Base-by-base conservation (phyloP, 2,888 invertebrate genomes). In the Platycnemis pennipes region DNA sequence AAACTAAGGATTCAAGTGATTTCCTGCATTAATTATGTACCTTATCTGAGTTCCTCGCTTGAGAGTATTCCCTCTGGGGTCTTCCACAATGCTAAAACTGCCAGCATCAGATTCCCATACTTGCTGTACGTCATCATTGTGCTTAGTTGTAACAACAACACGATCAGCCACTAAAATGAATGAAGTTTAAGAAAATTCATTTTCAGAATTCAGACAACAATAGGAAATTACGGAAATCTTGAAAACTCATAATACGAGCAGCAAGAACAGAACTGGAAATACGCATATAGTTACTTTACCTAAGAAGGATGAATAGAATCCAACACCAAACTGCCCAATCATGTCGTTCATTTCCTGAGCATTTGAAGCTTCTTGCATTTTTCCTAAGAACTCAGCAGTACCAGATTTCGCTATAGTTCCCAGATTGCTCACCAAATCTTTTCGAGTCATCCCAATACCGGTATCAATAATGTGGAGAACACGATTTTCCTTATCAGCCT, bases 241-340 rank as follows among this genome's bases (percentile, higher is more conserved):
- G 49, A 49, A 13, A 8, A 49, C 49, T 53, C 19, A 53, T 53
- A 53, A 53, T 2, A 11, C 13, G 7, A 53, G 11, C 13, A 53
- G 13, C 53, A 5, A 53, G n/a, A 63, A 49, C 2, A 26, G 46
- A 26, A 45, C 87, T 7, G 22, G 44, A 19, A 22, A 2, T 31
- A 94, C 31, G 26, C 8, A 2, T 1, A 63, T 7, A 22, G 2
- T 2, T 22, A 63, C 94, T 95, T 95, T 95, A 96, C 96, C 96
- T 94, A 99, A 97, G 97, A 99, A 99, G 3, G 99, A 98, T 0
- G 99, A 99, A 97, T 99, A 99, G 97, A 99, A 99, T 95, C 99
- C 99, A 95, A 99, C 99, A 96, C 99, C 99, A 97, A 99, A 99
- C 97, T 99, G 99, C 7, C 99, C 99, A 97, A 99, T 99, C 98